Base-by-base conservation (phyloP, 2,888 invertebrate species). In the Crocallis elinguaria region DNA sequence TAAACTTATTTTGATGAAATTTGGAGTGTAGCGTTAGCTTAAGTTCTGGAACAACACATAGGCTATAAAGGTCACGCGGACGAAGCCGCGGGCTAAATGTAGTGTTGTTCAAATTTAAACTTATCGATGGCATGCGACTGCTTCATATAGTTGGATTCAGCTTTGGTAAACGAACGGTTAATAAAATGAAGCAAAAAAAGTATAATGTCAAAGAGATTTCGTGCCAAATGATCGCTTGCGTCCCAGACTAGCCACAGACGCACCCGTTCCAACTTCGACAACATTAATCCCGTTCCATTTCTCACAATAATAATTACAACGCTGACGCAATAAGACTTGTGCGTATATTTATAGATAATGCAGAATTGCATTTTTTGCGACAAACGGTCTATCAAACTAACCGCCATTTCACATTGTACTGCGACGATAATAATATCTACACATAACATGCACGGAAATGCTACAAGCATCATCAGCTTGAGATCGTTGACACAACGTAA, bases 231-330 rank as follows among this genome's bases (percentile, higher is more conserved):
- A 51, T 55, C 48, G 50, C 51, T 42, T 49, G 49, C 56, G 62
- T 56, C 42, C 65, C 69, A 79, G 80, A 79, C 80, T 67, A 54
- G 59, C 62, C 64, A 69, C 66, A 80, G 78, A 79, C 79, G 63
- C 64, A 59, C 63, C 64, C 61, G 66, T 66, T 61, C 49, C 41
- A 51, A 54, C 51, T 53, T 52, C 51, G 56, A 64, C 60, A 64
- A 67, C 62, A 75, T 66, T 44, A 48, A 50, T 49, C 33, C 30
- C 39, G 36, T 46, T 44, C 48, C 49, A 53, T 12, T 50, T 56
- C 49, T 61, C 52, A 60, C 55, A 23, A 69, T 62, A 72, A 71
- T 73, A 66, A 72, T 73, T 73, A 71, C 63, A 70, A 66, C 66
- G 60, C 54, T 69, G 65, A 71, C 62, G 71, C 58, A 74, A 74